Conservation (phyloP, 1,140 invertebrate genomes). For the Tetramorium alpestre region DNA sequence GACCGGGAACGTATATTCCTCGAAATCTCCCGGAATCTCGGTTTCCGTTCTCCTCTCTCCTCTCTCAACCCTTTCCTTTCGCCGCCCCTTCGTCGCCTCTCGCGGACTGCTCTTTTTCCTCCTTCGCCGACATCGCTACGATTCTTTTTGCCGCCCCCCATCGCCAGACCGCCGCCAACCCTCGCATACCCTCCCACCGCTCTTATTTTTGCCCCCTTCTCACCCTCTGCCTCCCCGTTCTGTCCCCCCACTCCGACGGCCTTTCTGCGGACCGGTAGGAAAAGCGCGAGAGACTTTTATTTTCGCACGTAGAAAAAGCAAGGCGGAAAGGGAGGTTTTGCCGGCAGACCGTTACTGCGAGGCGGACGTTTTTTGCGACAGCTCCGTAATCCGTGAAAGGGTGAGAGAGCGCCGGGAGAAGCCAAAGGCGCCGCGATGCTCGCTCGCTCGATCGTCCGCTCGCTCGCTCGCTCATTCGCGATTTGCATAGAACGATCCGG, state of each 20-base stretch:
- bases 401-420: constrained; percentile 55
- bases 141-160: constrained; percentile 59
- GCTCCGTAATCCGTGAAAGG: constrained; percentile 59
- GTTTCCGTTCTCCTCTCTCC: constrained; percentile 2
- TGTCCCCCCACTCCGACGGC: constrained; percentile 18
- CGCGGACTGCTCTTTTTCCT: constrained; percentile 49
- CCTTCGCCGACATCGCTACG: constrained; percentile 45
- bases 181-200: constrained; percentile 54
- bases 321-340: constrained; percentile 72
- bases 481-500: constrained; percentile 56
- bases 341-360: constrained; percentile 70
- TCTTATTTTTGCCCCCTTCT: constrained; percentile 71
- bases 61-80: constrained; percentile 41
- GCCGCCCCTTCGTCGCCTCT: constrained; percentile 36
- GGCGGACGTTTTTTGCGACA: constrained; percentile 69
- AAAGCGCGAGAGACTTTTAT: constrained; percentile 75
- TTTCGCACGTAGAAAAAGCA: constrained; percentile 71
- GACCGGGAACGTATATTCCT: background rate
- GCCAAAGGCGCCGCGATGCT: constrained; percentile 55
- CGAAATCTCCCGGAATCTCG: constrained; percentile 41
- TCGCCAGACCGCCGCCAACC: constrained; percentile 22
- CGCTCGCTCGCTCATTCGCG: constrained; percentile 26
- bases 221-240: constrained; percentile 14
- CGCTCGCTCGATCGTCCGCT: constrained; percentile 1
- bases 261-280: constrained; percentile 65